Base-by-base conservation (phyloP, 2,797 vertebrate genomes). In the Erithacus rubecula region DNA sequence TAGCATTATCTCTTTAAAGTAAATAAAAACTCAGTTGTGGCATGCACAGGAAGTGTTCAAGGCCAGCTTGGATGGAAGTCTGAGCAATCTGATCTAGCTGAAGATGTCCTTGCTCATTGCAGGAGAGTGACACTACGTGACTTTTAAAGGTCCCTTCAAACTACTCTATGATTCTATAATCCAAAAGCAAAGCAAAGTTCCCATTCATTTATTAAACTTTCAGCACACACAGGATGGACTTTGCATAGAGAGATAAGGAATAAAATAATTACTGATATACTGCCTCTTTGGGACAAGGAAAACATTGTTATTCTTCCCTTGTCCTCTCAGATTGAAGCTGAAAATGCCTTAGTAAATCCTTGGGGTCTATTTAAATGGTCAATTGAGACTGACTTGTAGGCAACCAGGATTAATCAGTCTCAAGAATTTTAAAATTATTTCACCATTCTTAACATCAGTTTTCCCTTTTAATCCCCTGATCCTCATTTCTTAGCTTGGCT, bases 351-450 rank as follows among this genome's bases (percentile, higher is more conserved):
- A 82, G 72, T 67, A 77, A 89, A 59, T 74, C 34, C 44, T 32
- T 58, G 37, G 87, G 7, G 24, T 74, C 17, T 55, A 26, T 62
- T 92, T 84, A 70, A 80, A 80, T 43, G 67, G 55, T n/a, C 44
- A 60, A 6, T 41, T 72, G 26, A 84, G 47, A 60, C 7, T 17
- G 26, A 80, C 17, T 29, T 53, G 17, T 32, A 79, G n/a, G 44
- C 44, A 84, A 79, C 2, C 2, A 67, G 15, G 8, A 91, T 74
- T 80, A 94, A 55, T 51, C 32, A 84, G 1, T 34, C 27, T 63
- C 76, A 92, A 79, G 9, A 21, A 74, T 62, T 90, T 83, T 49
- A 12, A 52, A 89, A 79, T 76, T 43, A 56, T 52, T 90, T 91
- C 60, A 87, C 39, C 8, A 22, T 83, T 77, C 44, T 24, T 72